Percentiles rank a stretch among this genome's conserved stretches.
Evolutionary conservation across 2,888 invertebrate genomes (phyloP).

Genomic region (Clitarchus hookeri): DNA sequence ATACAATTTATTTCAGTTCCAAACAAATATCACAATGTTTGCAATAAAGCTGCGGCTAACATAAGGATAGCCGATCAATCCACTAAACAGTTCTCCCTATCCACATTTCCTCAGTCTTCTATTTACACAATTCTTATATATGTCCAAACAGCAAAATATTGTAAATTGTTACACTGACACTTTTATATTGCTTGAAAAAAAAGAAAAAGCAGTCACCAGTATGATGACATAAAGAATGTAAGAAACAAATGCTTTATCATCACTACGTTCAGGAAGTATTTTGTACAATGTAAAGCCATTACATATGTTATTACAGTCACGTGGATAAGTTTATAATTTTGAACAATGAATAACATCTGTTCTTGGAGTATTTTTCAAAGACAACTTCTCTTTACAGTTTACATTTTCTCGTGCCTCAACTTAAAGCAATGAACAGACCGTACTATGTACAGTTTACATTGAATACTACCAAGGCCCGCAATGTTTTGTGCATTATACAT

Average conservation of each 20-base stretch:
- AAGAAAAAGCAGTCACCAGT: background rate
- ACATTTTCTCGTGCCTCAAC: background rate
- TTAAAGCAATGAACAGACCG: background rate
- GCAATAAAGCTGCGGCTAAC: conserved; percentile 4
- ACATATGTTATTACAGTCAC: background rate
- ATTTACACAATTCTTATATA: background rate
- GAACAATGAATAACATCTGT: background rate
- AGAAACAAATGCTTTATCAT: background rate
- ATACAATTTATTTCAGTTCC: background rate
- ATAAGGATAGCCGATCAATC: background rate
- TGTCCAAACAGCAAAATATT: background rate
- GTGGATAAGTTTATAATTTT: background rate
- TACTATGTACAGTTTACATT: background rate
- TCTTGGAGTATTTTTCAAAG: background rate
- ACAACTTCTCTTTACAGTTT: no score
- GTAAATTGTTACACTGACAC: background rate
- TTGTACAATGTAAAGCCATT: background rate
- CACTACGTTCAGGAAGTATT: background rate
- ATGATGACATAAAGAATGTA: background rate
- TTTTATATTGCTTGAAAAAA: background rate
- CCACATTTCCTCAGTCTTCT: background rate
- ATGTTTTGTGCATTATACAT: background rate
- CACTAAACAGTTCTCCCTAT: background rate
- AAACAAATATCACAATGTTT: conserved; percentile 2
- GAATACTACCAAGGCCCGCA: background rate